Conservation (phyloP, 2,113 vertebrate species). For the Centrocercus urophasianus region DNA sequence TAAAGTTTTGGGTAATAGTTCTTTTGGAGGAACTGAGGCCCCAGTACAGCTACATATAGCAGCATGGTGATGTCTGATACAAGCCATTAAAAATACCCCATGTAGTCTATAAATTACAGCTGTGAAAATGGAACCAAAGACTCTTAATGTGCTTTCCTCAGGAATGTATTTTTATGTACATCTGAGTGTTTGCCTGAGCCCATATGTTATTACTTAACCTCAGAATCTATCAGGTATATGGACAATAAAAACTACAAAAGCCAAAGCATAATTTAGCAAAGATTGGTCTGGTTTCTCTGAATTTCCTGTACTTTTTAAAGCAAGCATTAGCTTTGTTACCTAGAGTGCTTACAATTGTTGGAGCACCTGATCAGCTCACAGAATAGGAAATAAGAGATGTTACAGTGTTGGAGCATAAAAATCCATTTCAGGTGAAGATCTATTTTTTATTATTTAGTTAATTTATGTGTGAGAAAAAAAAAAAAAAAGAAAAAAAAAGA, state of each 20-base stretch:
- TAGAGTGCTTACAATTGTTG: not conserved
- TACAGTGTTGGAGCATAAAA: not conserved
- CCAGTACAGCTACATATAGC: not conserved
- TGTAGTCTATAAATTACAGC: conserved; percentile 64
- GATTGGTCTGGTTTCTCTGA: conserved; percentile 35
- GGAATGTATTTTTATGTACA: conserved; percentile 43
- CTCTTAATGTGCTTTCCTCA: conserved; percentile 48
- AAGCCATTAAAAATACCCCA: conserved; percentile 38
- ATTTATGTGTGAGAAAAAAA: not conserved
- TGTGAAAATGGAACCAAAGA: conserved; percentile 65
- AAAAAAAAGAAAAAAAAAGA: no score
- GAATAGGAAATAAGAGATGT: not conserved
- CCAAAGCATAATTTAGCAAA: conserved; percentile 54
- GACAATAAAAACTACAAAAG: conserved; percentile 66
- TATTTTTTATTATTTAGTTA: not conserved
- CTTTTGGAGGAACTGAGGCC: not conserved
- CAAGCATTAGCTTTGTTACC: conserved; percentile 1
- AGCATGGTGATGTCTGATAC: conserved; percentile 32
- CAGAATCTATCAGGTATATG: conserved; percentile 59
- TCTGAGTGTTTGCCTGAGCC: conserved; percentile 30
- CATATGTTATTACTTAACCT: conserved; percentile 64
- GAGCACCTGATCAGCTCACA: not conserved
- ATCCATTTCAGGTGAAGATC: not conserved
- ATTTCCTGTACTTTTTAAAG: conserved; percentile 37
- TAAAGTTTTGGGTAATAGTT: not conserved